These are phyloP conservation scores for Apostichopus leukothele DNA, from an alignment of 53 echinoderm and acorn worm genomes.

Conservation along the genomic window DNA sequence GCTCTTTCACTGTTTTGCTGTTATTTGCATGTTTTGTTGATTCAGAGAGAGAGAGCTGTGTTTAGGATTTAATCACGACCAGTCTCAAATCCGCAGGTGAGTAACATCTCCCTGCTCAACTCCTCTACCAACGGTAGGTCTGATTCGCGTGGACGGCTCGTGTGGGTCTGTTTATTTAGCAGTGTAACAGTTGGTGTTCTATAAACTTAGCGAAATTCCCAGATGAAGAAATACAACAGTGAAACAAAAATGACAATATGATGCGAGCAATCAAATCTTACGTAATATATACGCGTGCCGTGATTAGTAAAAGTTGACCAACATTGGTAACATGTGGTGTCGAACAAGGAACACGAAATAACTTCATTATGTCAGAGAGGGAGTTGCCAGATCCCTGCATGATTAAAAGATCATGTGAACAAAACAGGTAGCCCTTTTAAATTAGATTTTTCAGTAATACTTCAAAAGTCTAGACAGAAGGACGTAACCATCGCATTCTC, in stretches of 20 bases:
- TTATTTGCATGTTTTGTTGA: background rate
- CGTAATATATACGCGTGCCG: slow-evolving; percentile 7
- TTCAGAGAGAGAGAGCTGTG: no score
- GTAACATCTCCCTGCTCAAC: no score
- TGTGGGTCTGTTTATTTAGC: background rate
- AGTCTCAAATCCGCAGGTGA: background rate
- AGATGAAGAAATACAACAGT: background rate
- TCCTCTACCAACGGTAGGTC: no score
- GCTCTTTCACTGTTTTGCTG: background rate
- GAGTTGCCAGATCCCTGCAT: no score
- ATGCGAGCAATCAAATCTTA: slow-evolving; percentile 14
- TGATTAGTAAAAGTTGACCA: background rate
- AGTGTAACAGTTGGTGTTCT: slow-evolving; percentile 5
- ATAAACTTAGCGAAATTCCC: background rate
- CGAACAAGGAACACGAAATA: no score
- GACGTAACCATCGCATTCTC: no score
- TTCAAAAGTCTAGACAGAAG: no score
- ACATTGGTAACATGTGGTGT: background rate
- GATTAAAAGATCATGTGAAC: no score
- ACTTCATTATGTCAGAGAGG: no score
- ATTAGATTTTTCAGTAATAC: no score
- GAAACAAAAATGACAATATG: background rate
- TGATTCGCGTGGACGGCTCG: slow-evolving; percentile 17
- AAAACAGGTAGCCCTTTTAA: no score
- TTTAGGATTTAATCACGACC: background rate